These are phyloP conservation scores for Ambastaia sidthimunki DNA, from an alignment of 2,797 vertebrate genomes.

Conservation along the genomic window DNA sequence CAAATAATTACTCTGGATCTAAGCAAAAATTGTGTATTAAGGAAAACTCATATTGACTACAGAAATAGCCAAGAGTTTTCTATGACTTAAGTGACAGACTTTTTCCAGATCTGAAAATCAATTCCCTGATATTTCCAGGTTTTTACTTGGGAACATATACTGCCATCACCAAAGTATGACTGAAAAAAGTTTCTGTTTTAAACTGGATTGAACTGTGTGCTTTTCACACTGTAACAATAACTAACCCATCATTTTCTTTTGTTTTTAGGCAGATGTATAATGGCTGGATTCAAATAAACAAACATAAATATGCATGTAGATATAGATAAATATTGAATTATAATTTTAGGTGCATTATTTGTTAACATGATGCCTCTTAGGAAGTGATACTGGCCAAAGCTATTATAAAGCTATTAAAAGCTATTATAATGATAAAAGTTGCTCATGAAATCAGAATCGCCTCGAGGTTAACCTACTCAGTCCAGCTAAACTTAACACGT, in stretches of 20 bases:
- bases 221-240: background rate
- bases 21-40: background rate
- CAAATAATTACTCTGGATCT: background rate
- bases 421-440: background rate
- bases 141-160: background rate
- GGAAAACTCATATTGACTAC: too few relatives aligned
- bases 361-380: slow-evolving; percentile 12
- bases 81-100: too few relatives aligned
- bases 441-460: slow-evolving; percentile 6
- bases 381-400: background rate
- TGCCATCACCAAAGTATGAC: background rate
- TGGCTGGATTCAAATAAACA: slow-evolving; percentile 8
- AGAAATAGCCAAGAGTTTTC: too few relatives aligned
- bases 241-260: background rate
- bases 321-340: background rate
- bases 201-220: background rate
- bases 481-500: background rate
- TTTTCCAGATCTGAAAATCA: background rate
- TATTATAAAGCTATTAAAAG: background rate
- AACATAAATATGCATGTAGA: background rate
- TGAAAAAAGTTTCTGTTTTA: too few relatives aligned
- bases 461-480: slow-evolving; percentile 24
- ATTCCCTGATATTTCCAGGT: slow-evolving; percentile 18
- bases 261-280: slow-evolving; percentile 5
- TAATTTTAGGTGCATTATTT: background rate